Percentiles rank a stretch among this genome's conserved stretches.
These are phyloP conservation scores for Gallirallus australis DNA, from an alignment of 2,797 vertebrate genomes.

Conservation along the genomic window DNA sequence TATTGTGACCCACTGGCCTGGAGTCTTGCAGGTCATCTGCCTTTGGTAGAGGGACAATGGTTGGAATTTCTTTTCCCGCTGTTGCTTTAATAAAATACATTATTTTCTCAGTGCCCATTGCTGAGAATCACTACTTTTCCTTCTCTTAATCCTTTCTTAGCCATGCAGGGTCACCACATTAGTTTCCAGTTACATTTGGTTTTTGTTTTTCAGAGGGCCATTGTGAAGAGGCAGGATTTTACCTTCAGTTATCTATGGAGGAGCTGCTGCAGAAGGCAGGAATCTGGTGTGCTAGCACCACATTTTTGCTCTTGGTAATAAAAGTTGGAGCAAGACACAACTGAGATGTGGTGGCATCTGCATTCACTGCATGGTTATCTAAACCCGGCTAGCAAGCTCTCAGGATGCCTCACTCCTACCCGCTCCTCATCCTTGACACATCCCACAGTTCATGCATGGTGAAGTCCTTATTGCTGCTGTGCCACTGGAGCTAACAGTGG, in stretches of 20 bases:
- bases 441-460: neutral
- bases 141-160: neutral
- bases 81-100: neutral
- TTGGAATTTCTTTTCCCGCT: neutral
- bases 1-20: neutral
- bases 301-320: neutral
- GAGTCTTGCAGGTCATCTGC: neutral
- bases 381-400: neutral
- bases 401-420: neutral
- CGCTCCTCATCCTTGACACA: neutral
- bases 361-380: neutral
- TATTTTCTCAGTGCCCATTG: neutral
- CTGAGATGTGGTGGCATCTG: neutral
- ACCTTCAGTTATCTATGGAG: neutral
- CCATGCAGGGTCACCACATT: fast-evolving
- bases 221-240: neutral
- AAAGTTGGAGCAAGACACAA: neutral
- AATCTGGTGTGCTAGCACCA: neutral
- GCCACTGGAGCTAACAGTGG: neutral
- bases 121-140: neutral
- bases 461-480: neutral
- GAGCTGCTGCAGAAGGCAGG: neutral
- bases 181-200: neutral
- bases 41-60: neutral
- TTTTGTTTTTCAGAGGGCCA: neutral